phyloP scores from a whole-genome alignment of 2,113 vertebrate species.

The Anolis carolinensis region DNA sequence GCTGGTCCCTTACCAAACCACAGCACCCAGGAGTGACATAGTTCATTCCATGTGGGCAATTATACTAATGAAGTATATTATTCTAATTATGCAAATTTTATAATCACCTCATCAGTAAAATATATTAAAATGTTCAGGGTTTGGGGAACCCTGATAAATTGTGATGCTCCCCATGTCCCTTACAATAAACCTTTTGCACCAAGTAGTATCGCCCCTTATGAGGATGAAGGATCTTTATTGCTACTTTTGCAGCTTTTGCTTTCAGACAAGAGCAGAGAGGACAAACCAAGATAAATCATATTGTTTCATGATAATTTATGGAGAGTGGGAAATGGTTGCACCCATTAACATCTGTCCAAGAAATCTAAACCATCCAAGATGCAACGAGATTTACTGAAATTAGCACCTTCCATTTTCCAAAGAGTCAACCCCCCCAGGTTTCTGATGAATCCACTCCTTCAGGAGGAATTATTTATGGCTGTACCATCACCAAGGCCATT shows the following conservation, averaged over 20 bases:
- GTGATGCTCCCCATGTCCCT: no score
- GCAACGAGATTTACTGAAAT: conserved; percentile 28
- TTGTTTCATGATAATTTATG: background rate
- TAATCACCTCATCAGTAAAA: no score
- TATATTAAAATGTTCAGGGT: no score
- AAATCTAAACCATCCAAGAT: conserved; percentile 19
- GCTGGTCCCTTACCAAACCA: no score
- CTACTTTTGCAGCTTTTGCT: background rate
- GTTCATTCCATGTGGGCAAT: no score
- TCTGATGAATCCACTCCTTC: background rate
- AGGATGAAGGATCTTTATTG: background rate
- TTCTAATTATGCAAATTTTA: no score
- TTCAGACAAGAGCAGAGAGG: conserved; percentile 18
- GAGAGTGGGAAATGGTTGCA: background rate
- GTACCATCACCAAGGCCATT: background rate
- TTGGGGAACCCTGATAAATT: no score
- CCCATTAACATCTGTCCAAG: conserved; percentile 10
- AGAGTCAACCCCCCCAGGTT: background rate
- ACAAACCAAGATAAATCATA: background rate
- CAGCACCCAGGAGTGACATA: no score
- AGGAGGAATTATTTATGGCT: background rate
- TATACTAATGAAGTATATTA: no score
- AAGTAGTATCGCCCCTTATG: background rate
- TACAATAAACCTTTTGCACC: background rate
- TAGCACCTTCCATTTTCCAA: background rate